Percentiles rank a stretch among this genome's conserved stretches.
phyloP scores from a whole-genome alignment of 2,797 vertebrate genomes.

The Galagoides demidoff region DNA sequence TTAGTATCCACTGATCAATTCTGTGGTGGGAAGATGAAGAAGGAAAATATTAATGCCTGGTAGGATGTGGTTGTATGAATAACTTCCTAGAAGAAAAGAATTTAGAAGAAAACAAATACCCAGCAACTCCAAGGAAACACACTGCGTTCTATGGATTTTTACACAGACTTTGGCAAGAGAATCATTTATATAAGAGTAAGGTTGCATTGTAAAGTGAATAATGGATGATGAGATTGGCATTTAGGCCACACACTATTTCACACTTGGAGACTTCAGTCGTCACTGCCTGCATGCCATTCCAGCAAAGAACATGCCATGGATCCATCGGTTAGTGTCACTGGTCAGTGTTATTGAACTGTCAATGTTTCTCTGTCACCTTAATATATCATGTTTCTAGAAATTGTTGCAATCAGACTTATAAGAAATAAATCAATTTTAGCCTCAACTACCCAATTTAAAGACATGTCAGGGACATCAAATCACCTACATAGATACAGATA shows the following conservation, averaged over 20 bases:
- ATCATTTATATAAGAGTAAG: neutral
- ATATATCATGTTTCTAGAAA: slow-evolving; percentile 62
- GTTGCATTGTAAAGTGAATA: neutral
- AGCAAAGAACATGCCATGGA: neutral
- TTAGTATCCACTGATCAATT: neutral
- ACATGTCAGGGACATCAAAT: neutral
- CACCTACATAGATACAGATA: neutral
- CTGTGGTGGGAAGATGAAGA: neutral
- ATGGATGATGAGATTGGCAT: neutral
- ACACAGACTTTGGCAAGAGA: neutral
- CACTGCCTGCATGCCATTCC: neutral
- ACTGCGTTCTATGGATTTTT: neutral
- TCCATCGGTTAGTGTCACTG: neutral
- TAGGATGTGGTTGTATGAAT: neutral
- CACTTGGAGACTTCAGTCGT: neutral
- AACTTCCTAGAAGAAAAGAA: neutral
- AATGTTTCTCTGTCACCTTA: neutral
- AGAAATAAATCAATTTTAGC: slow-evolving; percentile 11
- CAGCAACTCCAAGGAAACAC: neutral
- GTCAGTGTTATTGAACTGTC: slow-evolving; percentile 57
- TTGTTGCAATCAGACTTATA: slow-evolving; percentile 10
- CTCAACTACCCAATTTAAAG: neutral
- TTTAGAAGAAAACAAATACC: neutral
- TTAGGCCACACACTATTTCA: neutral
- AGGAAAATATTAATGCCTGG: neutral